Conservation (phyloP, 2,797 vertebrate species). For the Gallinago stenura region DNA sequence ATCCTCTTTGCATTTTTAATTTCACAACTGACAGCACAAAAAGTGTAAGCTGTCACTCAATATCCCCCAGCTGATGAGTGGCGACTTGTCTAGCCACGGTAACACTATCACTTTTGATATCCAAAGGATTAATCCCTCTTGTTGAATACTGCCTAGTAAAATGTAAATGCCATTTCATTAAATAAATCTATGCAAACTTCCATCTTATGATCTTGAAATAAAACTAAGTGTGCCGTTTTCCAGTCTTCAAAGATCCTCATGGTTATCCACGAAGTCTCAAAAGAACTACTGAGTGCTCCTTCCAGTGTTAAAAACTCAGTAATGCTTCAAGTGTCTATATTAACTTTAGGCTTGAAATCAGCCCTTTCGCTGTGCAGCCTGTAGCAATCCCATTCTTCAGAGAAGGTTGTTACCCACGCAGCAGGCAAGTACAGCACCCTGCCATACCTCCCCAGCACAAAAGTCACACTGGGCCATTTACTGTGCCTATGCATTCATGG, state of each 20-base stretch:
- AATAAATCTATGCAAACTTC: not conserved
- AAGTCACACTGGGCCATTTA: not conserved
- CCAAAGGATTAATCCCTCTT: not conserved
- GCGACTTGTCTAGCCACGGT: not conserved
- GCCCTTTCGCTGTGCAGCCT: not conserved
- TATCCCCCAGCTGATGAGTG: not conserved
- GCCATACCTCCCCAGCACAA: rapidly evolving
- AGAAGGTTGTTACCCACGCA: not conserved
- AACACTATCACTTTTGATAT: not conserved
- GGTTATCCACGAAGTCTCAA: not conserved
- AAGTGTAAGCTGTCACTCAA: not conserved
- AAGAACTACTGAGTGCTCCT: not conserved
- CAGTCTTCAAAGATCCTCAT: not conserved
- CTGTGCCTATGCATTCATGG: not conserved
- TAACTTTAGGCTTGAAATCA: not conserved
- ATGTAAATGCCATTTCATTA: not conserved
- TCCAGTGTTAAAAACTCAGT: not conserved
- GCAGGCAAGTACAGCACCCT: not conserved
- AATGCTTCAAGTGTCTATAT: not conserved
- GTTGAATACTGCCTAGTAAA: not conserved
- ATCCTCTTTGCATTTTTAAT: not conserved
- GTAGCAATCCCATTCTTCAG: not conserved
- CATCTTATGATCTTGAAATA: not conserved
- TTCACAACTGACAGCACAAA: not conserved
- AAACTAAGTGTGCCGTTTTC: not conserved